phyloP scores from a whole-genome alignment of 2,113 vertebrate genomes.

The Azemiops feae region DNA sequence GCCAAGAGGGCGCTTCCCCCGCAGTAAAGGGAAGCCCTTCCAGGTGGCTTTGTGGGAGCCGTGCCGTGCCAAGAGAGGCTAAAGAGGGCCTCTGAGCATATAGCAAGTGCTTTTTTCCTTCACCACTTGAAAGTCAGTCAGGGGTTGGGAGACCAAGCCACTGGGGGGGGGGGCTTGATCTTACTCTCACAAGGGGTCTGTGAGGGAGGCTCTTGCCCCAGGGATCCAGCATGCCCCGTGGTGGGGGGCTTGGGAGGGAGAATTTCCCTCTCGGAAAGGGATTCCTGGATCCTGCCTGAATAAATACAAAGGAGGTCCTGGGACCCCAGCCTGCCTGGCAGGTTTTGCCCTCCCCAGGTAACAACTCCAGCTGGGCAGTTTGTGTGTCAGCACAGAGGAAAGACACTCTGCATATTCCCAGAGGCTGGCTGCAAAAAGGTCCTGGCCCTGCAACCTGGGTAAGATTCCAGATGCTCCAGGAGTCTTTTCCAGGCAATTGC shows the following conservation, averaged over 20 bases:
- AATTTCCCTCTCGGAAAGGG: not conserved
- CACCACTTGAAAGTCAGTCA: not conserved
- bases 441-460: not conserved
- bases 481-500: not conserved
- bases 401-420: not conserved
- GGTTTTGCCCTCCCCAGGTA: not conserved
- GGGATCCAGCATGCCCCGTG: fast-evolving
- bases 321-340: not conserved
- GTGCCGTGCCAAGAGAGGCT: not conserved
- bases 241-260: not conserved
- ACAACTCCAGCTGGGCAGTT: not conserved
- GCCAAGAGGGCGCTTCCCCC: not conserved
- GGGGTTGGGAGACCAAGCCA: not conserved
- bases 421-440: not conserved
- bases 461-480: not conserved
- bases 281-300: not conserved
- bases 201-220: not conserved
- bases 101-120: not conserved
- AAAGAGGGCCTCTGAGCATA: not conserved
- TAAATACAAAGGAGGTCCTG: not conserved
- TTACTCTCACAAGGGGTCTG: not conserved
- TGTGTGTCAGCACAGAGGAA: not conserved
- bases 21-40: not conserved
- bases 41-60: not conserved
- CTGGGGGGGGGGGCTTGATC: not conserved